phyloP scores from a whole-genome alignment of 2,888 invertebrate genomes.

The Drosophila atroscutellata region DNA sequence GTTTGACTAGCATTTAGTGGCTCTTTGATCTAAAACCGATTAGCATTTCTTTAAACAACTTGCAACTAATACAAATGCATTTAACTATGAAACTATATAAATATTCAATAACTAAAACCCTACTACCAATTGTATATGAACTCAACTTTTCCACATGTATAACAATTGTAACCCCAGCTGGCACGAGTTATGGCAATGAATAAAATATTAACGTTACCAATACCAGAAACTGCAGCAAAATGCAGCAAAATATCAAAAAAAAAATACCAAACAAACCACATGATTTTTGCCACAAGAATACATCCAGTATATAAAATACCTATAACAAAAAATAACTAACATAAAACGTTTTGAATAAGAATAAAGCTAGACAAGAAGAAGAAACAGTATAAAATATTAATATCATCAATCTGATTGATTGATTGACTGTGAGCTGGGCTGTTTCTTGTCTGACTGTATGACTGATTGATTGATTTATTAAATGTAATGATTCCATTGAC shows the following conservation, averaged over 20 bases:
- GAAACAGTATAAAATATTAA: conserved; percentile 29
- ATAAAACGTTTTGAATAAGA: conserved; percentile 30
- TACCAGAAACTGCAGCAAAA: conserved; percentile 52
- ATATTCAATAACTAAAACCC: conserved; percentile 39
- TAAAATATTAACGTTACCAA: conserved; percentile 27
- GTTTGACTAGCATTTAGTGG: conserved; percentile 76
- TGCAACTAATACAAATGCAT: conserved; percentile 57
- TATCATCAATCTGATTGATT: conserved; percentile 67
- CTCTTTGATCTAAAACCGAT: conserved; percentile 67
- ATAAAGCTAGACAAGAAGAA: conserved; percentile 6
- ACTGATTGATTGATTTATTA: conserved; percentile 67
- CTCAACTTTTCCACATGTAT: conserved; percentile 65
- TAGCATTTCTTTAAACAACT: conserved; percentile 67
- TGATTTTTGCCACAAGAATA: conserved; percentile 26
- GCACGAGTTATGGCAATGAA: conserved; percentile 85
- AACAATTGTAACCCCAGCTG: conserved; percentile 85
- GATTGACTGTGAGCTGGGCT: conserved; percentile 48
- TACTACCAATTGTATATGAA: conserved; percentile 58
- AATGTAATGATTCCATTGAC: conserved; percentile 56
- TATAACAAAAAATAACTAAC: conserved; percentile 18
- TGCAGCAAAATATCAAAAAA: too few species aligned
- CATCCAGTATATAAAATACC: conserved; percentile 14
- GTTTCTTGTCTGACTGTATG: conserved; percentile 54
- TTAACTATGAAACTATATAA: conserved; percentile 35
- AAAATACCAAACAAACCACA: conserved; percentile 17